A percentile compares a stretch with the other conserved stretches of the same genome.
phyloP scores from a whole-genome alignment of 2,888 invertebrate species.

The Amaurobius ferox region DNA sequence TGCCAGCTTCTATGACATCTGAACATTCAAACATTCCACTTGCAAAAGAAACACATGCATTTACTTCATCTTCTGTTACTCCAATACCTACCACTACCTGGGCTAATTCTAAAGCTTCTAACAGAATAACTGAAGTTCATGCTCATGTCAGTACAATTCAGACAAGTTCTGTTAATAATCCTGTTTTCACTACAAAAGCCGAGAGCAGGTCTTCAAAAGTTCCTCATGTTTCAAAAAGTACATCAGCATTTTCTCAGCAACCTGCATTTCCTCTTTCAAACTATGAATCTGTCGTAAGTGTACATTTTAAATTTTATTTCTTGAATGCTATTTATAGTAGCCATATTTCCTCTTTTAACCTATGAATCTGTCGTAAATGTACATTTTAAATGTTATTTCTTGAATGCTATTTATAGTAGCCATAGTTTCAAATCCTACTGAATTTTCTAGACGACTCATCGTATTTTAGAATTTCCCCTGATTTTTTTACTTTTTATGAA shows the following conservation, averaged over 20 bases:
- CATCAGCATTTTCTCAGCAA: constrained; percentile 49
- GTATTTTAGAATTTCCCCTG: no score
- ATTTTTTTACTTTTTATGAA: no score
- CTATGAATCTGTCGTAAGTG: constrained; percentile 59
- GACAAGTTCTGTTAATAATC: constrained; percentile 21
- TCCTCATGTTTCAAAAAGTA: constrained; percentile 37
- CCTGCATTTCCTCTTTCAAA: constrained; percentile 33
- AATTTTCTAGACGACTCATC: no score
- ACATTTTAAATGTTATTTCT: no score
- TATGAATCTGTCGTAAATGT: no score
- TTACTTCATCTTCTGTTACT: constrained; percentile 15
- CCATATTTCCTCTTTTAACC: no score
- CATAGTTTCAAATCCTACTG: no score
- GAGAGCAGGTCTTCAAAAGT: constrained; percentile 57
- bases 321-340: no score
- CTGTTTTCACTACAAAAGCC: constrained; percentile 60
- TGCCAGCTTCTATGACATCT: constrained; percentile 6
- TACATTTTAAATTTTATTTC: no score
- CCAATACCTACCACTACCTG: constrained; percentile 27
- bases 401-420: no score
- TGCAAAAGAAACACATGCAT: constrained; percentile 30
- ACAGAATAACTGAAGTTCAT: constrained; percentile 36
- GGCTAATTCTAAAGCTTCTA: constrained; percentile 42
- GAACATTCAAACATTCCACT: constrained; percentile 42
- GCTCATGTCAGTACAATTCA: constrained; percentile 42